Percentiles rank a stretch among this genome's conserved stretches.
Evolutionary conservation across 2,797 vertebrate species (phyloP).

Genomic region (Heterohyrax brucei): DNA sequence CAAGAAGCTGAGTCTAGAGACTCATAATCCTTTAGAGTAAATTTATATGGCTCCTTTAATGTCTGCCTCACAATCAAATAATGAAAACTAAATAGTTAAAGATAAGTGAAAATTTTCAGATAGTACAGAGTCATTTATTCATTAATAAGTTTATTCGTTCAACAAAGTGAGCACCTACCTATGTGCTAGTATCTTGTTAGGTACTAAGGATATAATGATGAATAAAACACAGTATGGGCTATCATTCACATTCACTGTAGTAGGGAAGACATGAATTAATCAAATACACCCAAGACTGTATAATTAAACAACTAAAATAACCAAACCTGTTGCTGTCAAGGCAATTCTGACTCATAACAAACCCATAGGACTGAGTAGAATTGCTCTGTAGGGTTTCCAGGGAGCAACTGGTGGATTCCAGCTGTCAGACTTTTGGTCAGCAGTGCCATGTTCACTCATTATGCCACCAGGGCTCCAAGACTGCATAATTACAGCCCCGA

Average conservation of each 20-base stretch:
- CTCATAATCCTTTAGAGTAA: background rate
- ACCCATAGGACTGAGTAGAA: too few species aligned
- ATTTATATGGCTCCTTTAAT: background rate
- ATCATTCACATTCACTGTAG: background rate
- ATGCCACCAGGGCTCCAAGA: background rate
- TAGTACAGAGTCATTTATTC: background rate
- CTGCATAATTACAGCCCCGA: background rate
- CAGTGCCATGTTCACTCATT: too few species aligned
- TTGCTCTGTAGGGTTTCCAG: too few species aligned
- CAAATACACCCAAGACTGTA: fast-evolving
- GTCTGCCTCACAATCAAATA: background rate
- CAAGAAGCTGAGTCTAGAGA: background rate
- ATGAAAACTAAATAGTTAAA: background rate
- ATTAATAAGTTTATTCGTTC: background rate
- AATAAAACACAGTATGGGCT: background rate
- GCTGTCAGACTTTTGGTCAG: too few species aligned
- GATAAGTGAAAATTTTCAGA: background rate
- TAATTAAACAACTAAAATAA: background rate
- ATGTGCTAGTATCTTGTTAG: background rate
- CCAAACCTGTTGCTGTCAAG: too few species aligned
- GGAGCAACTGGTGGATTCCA: too few species aligned
- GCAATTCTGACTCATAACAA: too few species aligned
- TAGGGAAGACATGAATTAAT: background rate
- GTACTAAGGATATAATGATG: background rate
- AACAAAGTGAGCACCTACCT: background rate